A percentile compares a stretch with the other conserved stretches of the same genome.
Conservation (phyloP, 2,888 invertebrate species). For the Colostygia pectinataria region DNA sequence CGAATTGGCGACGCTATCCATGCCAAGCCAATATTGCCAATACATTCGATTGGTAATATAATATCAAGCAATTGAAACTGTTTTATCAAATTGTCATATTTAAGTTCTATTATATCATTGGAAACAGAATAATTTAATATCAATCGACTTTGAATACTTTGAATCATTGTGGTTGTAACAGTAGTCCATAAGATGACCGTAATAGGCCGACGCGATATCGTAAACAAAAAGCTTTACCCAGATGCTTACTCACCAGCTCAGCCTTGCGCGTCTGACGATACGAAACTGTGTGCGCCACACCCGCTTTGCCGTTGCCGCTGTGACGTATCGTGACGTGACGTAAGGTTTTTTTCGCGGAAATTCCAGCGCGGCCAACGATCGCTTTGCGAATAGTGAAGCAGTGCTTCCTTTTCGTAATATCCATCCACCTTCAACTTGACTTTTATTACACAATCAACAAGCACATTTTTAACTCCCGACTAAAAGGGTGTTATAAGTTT, state of each 20-base stretch:
- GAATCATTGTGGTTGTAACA: slow-evolving; percentile 1
- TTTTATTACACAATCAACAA: slow-evolving; percentile 9
- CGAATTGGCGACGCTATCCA: too few species aligned
- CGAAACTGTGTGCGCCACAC: slow-evolving; percentile 41
- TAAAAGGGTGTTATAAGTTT: too few species aligned
- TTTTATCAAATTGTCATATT: too few species aligned
- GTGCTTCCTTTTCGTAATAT: slow-evolving; percentile 11
- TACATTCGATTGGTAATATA: too few species aligned
- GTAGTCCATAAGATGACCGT: slow-evolving; percentile 42
- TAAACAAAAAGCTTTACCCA: slow-evolving; percentile 50
- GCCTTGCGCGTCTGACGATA: slow-evolving; percentile 70
- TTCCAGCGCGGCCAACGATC: slow-evolving; percentile 69
- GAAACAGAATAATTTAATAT: not conserved
- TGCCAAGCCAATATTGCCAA: too few species aligned
- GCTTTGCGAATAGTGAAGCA: slow-evolving; percentile 41
- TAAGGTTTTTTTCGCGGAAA: slow-evolving; percentile 77
- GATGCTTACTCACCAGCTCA: slow-evolving; percentile 42
- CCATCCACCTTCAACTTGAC: slow-evolving; percentile 15
- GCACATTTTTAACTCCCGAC: not conserved
- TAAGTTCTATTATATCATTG: too few species aligned
- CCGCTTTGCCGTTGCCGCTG: slow-evolving; percentile 44
- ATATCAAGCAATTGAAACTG: too few species aligned
- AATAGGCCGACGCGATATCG: slow-evolving; percentile 42
- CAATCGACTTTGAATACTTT: not conserved
- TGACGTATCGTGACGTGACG: slow-evolving; percentile 70